Percentiles rank a stretch among this genome's conserved stretches.
Conservation (phyloP, 2,797 vertebrate species). For the Ciconia nigra region DNA sequence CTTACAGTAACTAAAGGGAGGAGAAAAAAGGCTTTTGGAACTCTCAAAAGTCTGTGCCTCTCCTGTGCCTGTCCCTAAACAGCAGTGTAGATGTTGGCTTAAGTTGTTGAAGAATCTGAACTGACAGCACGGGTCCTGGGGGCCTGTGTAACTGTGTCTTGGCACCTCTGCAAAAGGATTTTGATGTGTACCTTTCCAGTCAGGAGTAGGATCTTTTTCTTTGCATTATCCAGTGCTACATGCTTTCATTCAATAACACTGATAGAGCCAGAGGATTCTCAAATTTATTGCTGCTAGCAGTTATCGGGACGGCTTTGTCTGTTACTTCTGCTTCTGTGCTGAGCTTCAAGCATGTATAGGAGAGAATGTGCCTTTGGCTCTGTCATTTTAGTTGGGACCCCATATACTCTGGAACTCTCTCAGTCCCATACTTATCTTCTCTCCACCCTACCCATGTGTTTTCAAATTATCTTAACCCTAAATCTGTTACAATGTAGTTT, state of each 20-base stretch:
- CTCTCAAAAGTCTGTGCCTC: background rate
- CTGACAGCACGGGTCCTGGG: background rate
- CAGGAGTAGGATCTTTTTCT: background rate
- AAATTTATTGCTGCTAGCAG: background rate
- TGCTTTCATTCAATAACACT: background rate
- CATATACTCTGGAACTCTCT: background rate
- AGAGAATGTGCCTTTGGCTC: background rate
- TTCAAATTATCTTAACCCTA: background rate
- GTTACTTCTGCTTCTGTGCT: background rate
- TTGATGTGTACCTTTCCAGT: background rate
- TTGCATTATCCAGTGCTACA: background rate
- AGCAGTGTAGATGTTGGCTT: background rate
- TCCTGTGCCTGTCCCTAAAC: background rate
- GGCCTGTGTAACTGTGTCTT: background rate
- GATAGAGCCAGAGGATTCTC: background rate
- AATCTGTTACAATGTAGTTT: background rate
- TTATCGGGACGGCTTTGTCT: background rate
- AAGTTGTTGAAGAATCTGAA: background rate
- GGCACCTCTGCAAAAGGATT: background rate
- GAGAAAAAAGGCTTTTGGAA: background rate
- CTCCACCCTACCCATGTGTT: background rate
- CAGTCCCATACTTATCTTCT: background rate
- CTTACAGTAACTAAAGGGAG: background rate
- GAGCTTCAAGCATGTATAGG: background rate
- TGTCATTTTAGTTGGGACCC: background rate